Evolutionary conservation across 2,888 invertebrate genomes (phyloP).

Genomic region (Cyaniris semiargus): DNA sequence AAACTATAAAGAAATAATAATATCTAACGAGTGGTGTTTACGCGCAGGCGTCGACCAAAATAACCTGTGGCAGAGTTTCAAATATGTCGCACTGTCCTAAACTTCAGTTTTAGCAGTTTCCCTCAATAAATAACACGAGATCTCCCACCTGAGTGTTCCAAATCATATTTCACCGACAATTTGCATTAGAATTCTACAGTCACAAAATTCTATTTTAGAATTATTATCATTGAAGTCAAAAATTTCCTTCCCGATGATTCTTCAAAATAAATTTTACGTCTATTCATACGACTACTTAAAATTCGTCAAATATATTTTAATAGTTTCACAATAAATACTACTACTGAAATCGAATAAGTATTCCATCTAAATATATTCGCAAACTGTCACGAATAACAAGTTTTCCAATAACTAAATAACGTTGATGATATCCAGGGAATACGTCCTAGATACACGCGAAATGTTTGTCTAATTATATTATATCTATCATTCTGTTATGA

Average conservation of each 20-base stretch:
- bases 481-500: not conserved
- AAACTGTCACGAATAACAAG: not conserved
- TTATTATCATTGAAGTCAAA: not conserved
- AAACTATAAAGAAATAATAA: constrained; percentile 37
- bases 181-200: constrained; percentile 9
- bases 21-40: constrained; percentile 57
- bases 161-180: constrained; percentile 11
- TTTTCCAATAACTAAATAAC: constrained; percentile 10
- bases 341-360: not conserved
- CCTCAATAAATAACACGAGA: constrained; percentile 48
- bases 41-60: constrained; percentile 63
- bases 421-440: not conserved
- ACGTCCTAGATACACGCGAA: not conserved
- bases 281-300: not conserved
- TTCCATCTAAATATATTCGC: not conserved
- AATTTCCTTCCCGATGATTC: not conserved
- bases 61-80: constrained; percentile 77
- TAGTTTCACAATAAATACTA: not conserved
- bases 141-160: constrained; percentile 31
- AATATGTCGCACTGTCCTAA: constrained; percentile 75
- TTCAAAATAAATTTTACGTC: not conserved
- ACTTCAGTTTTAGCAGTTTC: constrained; percentile 59
- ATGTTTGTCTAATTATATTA: not conserved
- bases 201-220: constrained; percentile 7
- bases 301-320: not conserved